Conservation (phyloP, 2,113 vertebrate species). For the Eonycteris spelaea region DNA sequence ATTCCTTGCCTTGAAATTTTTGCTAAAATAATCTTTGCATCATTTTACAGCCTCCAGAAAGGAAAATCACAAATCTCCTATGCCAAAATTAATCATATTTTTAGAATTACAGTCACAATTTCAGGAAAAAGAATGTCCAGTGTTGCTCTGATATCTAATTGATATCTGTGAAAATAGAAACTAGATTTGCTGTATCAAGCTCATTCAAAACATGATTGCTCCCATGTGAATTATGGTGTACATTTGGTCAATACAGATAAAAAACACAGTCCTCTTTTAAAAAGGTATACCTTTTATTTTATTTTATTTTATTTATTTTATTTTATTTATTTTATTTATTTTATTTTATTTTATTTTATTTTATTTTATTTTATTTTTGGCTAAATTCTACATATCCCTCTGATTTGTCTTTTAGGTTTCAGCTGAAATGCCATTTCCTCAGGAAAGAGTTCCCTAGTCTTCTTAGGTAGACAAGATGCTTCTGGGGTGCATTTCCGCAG, state of each 20-base stretch:
- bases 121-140: background rate
- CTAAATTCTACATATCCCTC: background rate
- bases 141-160: constrained; percentile 13
- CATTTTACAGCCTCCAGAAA: constrained; percentile 7
- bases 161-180: background rate
- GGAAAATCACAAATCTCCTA: background rate
- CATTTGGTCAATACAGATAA: background rate
- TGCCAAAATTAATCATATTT: background rate
- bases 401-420: background rate
- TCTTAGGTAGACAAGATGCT: background rate
- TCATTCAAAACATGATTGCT: constrained; percentile 44
- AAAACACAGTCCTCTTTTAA: background rate
- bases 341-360: too few relatives aligned
- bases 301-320: too few relatives aligned
- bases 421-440: background rate
- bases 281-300: background rate
- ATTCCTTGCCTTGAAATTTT: background rate
- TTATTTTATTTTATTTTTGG: too few relatives aligned
- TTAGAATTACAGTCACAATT: background rate
- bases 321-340: too few relatives aligned
- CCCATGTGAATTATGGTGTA: background rate
- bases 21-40: background rate
- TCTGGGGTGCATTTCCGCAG: background rate
- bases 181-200: background rate
- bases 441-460: background rate